phyloP scores from a whole-genome alignment of 2,113 vertebrate genomes.

The Phaethornis superciliosus region DNA sequence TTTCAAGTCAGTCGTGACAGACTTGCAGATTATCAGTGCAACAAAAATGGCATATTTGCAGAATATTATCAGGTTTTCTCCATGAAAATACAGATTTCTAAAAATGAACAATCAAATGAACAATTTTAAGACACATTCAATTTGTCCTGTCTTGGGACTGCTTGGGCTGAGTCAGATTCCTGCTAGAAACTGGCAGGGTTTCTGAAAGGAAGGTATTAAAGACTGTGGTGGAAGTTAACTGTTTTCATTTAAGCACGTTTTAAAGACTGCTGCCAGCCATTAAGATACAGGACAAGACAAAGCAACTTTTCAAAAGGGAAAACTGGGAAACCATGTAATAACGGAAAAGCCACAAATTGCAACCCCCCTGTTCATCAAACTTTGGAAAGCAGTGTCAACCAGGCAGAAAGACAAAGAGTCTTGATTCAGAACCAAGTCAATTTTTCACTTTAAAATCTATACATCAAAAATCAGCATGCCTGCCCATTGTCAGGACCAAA shows the following conservation, averaged over 20 bases:
- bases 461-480: background rate
- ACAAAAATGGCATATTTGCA: background rate
- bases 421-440: background rate
- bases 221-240: background rate
- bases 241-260: background rate
- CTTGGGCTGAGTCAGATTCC: background rate
- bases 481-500: background rate
- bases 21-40: background rate
- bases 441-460: background rate
- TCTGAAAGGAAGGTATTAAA: conserved; percentile 9
- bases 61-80: background rate
- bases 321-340: background rate
- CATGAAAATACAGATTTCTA: background rate
- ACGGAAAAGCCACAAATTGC: background rate
- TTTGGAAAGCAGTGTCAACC: background rate
- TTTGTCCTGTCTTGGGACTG: background rate
- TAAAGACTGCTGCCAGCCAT: background rate
- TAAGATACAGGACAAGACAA: background rate
- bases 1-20: background rate
- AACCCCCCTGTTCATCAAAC: background rate
- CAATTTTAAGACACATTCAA: background rate
- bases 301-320: background rate
- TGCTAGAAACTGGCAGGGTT: background rate
- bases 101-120: background rate
- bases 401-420: background rate